Percentiles rank a stretch among this genome's conserved stretches.
Conservation (phyloP, 2,113 vertebrate genomes). For the Dasypus novemcinctus region DNA sequence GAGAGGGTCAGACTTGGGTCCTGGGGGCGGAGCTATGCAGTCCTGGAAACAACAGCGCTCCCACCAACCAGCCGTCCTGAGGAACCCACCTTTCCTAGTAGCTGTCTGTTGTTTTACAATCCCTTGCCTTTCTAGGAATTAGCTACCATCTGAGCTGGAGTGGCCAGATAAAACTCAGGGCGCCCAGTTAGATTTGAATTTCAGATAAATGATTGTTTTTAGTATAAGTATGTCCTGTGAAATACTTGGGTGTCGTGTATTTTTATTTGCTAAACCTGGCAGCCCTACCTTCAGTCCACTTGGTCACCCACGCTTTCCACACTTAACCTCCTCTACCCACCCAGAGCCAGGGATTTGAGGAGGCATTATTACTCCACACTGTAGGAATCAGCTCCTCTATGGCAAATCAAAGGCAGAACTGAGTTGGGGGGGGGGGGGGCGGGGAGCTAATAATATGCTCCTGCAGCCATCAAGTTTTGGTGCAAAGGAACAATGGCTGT, state of each 20-base stretch:
- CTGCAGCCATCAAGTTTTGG: not conserved
- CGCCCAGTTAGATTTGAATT: not conserved
- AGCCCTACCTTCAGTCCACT: not conserved
- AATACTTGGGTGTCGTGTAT: not conserved
- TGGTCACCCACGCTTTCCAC: not conserved
- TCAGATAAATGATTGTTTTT: not conserved
- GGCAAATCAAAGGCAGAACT: not conserved
- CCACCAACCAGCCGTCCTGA: not conserved
- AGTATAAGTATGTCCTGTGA: not conserved
- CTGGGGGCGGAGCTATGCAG: not conserved
- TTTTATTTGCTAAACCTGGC: not conserved
- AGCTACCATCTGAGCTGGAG: not conserved
- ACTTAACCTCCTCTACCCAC: not conserved
- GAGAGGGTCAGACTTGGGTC: not conserved
- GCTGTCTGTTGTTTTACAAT: not conserved
- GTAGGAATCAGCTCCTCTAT: not conserved
- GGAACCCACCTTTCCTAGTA: not conserved
- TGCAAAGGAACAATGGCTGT: not conserved
- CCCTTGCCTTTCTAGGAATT: not conserved
- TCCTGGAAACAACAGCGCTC: not conserved
- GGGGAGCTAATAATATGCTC: too few species aligned
- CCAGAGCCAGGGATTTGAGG: not conserved
- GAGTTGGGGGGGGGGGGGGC: too few species aligned
- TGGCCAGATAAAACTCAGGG: not conserved
- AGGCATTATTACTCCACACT: not conserved